Evolutionary conservation across 2,888 invertebrate species (phyloP), one percentile per base, ranked within the genome.

Genomic region (Caenorhabditis wallacei): DNA sequence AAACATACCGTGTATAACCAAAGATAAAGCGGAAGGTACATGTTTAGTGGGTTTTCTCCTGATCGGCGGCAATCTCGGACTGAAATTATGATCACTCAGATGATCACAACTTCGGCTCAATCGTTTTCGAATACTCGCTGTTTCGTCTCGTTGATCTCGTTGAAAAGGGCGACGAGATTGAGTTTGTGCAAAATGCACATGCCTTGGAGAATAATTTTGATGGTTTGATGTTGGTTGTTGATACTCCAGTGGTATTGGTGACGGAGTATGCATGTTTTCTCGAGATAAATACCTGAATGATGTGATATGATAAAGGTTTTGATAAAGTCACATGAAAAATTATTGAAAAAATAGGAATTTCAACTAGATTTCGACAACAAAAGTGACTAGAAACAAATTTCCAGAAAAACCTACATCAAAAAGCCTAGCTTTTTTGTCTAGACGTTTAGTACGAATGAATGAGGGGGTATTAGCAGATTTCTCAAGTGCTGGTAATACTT

Each of bases 51-150:
- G 84, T 69, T 85, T 66, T 63, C 86, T 78, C 64, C 86, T 74
- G 69, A 86, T 86, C 1, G 86, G 86, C 61, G 86, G 86, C 22
- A 86, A 80, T 66, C 86, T 81, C 37, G 84, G 86, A 22, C 82
- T 85, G 54, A 86, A 83, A 18, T 76, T 61, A 26, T 61, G 51
- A 46, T 83, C 84, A 37, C 84, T 84, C 22, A 86, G 40, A 70
- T 86, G 86, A 53, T 86, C 86, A 69, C 86, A 86, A 63, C 84
- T 85, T 20, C 82, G 66, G 64, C 84, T 85, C 35, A 85, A 61
- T 63, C 86, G 81, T 66, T 84, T 85, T 54, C 84, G 79, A 43
- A 79, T 82, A 40, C 54, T 78, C 40, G 79, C 56, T 24, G 56
- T 57, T 56, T 71, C 72, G 61, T 82, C 68, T 75, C 63, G 57